phyloP scores from a whole-genome alignment of 1,140 invertebrate species.

The Formica selysi region DNA sequence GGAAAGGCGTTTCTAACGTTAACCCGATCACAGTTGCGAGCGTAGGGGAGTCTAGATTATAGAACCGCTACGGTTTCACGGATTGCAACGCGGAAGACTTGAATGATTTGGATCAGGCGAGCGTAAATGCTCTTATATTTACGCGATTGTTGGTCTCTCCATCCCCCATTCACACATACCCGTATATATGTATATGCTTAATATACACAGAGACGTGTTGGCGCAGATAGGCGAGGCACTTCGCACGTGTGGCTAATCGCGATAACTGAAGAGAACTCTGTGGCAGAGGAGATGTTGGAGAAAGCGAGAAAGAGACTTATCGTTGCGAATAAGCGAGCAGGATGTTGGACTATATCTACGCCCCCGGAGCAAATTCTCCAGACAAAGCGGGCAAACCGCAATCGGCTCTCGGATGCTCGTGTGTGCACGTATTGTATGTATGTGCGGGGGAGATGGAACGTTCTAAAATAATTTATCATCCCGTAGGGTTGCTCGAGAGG shows the following conservation, averaged over 20 bases:
- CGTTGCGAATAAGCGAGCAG: conserved; percentile 75
- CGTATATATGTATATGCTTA: not conserved
- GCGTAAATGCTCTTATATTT: conserved; percentile 8
- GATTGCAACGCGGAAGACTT: conserved; percentile 30
- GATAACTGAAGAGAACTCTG: conserved; percentile 71
- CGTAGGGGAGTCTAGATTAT: conserved; percentile 29
- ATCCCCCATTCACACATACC: too few relatives aligned
- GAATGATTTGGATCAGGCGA: not conserved
- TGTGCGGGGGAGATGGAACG: not conserved
- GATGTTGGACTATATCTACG: conserved; percentile 79
- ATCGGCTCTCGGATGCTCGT: conserved; percentile 67
- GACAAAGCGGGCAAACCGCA: conserved; percentile 74
- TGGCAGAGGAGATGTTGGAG: conserved; percentile 20
- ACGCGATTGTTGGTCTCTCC: conserved; percentile 14
- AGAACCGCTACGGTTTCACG: not conserved
- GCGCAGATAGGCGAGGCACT: conserved; percentile 62
- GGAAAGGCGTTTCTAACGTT: conserved; percentile 17
- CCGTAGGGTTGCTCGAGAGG: conserved; percentile 25
- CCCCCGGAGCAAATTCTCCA: conserved; percentile 78
- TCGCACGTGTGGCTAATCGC: conserved; percentile 76
- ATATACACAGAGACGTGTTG: conserved; percentile 12
- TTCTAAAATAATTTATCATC: conserved; percentile 75
- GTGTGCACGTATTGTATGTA: conserved; percentile 68
- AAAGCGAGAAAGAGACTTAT: conserved; percentile 65
- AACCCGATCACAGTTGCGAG: not conserved